Base-by-base conservation (phyloP, 1,140 invertebrate genomes). In the Macrocentrus cingulum region DNA sequence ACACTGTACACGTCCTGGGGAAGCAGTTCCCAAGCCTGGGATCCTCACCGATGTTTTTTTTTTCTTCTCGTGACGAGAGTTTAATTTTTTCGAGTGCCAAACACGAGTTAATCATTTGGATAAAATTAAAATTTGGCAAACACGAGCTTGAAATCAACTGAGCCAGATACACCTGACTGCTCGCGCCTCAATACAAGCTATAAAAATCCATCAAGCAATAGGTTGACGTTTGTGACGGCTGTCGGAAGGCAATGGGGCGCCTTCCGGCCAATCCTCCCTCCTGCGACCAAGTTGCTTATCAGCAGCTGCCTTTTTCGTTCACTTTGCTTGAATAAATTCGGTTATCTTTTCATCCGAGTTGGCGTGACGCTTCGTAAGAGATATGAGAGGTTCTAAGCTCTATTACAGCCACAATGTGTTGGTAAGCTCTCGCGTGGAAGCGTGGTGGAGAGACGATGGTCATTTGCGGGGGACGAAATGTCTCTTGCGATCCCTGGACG, bases 381-480 rank as follows among this genome's bases (percentile, higher is more conserved):
- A 42, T 56, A 54, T 61, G 54, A 51, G 56, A 67, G 55, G 51
- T 57, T 66, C 56, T 51, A 56, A 57, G 50, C 51, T 61, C 54
- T 59, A 58, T 53, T 22, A 22, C 29, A 9, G 9, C 25, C 9
- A 9, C 25, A 29, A 29, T 29, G 25, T 29, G 25, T 29, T 49
- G 32, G 25, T 50, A 39, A n/a, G 34, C 22, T 7, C 32, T n/a
- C 18, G 23, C 6, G 11, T 57, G 23, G 41, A 20, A 25, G 37
- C 16, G 19, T 41, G 37, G n/a, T 20, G 32, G 45, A 53, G 63
- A 60, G 66, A 53, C 72, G 76, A 77, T 80, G 76, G 77, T 77
- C 77, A 79, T 79, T 80, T 80, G 70, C 69, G 69, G 75, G 62
- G 72, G 67, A 70, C 74, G 71, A 79, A 79, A 78, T 76, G 77